Percentiles rank a stretch among this genome's conserved stretches.
Evolutionary conservation across 2,888 invertebrate species (phyloP).

Genomic region (Agrochola litura): DNA sequence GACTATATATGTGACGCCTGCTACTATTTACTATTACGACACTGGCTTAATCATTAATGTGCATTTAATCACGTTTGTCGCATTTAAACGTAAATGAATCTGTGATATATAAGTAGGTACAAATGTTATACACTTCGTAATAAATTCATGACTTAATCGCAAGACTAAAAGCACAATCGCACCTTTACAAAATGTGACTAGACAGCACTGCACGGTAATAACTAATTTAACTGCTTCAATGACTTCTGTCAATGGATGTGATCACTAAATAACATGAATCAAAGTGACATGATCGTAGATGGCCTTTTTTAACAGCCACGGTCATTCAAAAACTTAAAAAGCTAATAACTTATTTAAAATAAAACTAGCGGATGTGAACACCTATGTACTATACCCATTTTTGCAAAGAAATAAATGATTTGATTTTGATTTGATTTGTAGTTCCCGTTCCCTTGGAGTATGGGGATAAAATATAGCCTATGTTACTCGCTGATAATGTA

Average conservation of each 20-base stretch:
- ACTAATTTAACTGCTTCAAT: conserved; percentile 43
- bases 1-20: background rate
- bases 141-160: conserved; percentile 28
- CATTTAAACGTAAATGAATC: conserved; percentile 31
- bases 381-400: too few relatives aligned
- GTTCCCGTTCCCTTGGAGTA: too few relatives aligned
- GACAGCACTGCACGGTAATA: conserved; percentile 37
- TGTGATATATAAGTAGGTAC: conserved; percentile 4
- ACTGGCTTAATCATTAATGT: background rate
- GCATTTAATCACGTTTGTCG: conserved; percentile 30
- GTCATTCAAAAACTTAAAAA: too few relatives aligned
- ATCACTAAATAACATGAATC: conserved; percentile 20
- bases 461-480: too few relatives aligned
- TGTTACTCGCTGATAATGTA: too few relatives aligned
- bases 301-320: background rate
- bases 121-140: conserved; percentile 26
- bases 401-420: too few relatives aligned
- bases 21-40: conserved; percentile 7
- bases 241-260: conserved; percentile 37
- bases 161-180: conserved; percentile 21
- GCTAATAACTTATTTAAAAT: background rate
- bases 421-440: too few relatives aligned
- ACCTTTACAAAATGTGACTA: conserved; percentile 20
- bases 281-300: conserved; percentile 9
- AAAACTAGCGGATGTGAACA: too few relatives aligned